A percentile compares a stretch with the other conserved stretches of the same genome.
Evolutionary conservation across 2,797 vertebrate genomes (phyloP).

Genomic region (Cirrhinus mrigala): DNA sequence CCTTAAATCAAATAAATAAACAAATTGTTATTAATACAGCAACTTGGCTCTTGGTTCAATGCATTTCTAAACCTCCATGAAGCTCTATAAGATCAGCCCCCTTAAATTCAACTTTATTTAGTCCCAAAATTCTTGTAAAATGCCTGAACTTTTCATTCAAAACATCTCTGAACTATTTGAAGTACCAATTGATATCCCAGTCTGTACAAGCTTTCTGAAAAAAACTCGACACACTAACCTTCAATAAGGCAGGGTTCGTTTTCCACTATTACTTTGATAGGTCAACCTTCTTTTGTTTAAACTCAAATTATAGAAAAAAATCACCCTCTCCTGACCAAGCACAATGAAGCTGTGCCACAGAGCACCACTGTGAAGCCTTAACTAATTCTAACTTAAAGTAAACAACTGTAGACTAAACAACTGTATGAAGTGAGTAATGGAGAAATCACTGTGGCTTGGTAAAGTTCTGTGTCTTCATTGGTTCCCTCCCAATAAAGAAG

Average conservation of each 20-base stretch:
- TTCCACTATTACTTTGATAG: constrained; percentile 50
- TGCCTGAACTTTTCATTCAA: neutral
- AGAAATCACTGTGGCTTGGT: constrained; percentile 67
- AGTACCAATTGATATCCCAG: neutral
- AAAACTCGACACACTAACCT: constrained; percentile 38
- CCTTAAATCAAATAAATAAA: constrained; percentile 65
- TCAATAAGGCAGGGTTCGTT: constrained; percentile 47
- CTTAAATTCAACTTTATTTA: constrained; percentile 1
- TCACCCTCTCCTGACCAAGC: constrained; percentile 25
- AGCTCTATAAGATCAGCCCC: constrained; percentile 68
- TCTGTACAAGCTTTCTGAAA: constrained; percentile 44
- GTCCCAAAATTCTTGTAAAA: constrained; percentile 18
- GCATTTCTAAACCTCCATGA: constrained; percentile 72
- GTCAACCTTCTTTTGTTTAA: constrained; percentile 66
- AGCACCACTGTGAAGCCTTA: constrained; percentile 46
- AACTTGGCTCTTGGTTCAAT: constrained; percentile 73
- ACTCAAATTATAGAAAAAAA: constrained; percentile 62
- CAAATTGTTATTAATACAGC: constrained; percentile 68
- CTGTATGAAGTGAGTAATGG: constrained; percentile 49
- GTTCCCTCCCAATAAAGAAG: constrained; percentile 80
- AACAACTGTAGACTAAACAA: constrained; percentile 47
- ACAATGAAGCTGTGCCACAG: constrained; percentile 32
- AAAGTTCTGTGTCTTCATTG: constrained; percentile 73
- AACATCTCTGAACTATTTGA: constrained; percentile 8
- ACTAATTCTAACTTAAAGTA: constrained; percentile 40